Evolutionary conservation across 2,113 vertebrate genomes (phyloP), one percentile per base, ranked within the genome.

Genomic region (Pitta sordida): DNA sequence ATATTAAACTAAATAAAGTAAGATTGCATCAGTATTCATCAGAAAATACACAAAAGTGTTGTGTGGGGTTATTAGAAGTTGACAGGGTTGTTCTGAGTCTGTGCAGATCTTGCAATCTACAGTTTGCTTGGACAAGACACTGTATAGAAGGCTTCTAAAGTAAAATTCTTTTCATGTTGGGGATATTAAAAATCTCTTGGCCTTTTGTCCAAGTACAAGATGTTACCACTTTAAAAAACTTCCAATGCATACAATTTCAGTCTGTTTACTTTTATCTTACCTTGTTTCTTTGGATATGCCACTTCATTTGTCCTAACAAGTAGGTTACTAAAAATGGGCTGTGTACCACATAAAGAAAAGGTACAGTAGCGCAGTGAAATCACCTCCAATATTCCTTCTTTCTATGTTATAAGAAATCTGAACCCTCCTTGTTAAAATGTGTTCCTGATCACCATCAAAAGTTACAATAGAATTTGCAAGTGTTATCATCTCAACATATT

Each of bases 81-180:
- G 23, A 44, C 1, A 2, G 15, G 32, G 5, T 36, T 60, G 37
- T 59, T 21, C 46, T 46, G 26, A 43, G 17, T 70, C 34, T 51
- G n/a, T 15, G 16, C 34, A 19, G 23, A 41, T n/a, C 12, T 71
- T 36, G 22, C 2, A 51, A 15, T 64, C 23, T 41, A 23, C n/a
- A 24, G 3, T 51, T 63, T 10, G 3, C 4, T 3, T 71, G 48
- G 48, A 74, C 4, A 15, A 2, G 0, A 3, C 10, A 49, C 9
- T 23, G 6, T 62, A 68, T 37, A 68, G 39, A 59, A 23, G 11
- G 58, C 24, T 20, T 59, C 8, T 53, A 26, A 89, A 71, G 7
- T 2, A 65, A 14, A 85, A 13, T 41, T 90, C 17, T 52, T 83
- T 20, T 26, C 7, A 1, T 68, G 4, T 13, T 60, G 16, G 17